Conservation (phyloP, 2,797 vertebrate genomes). For the Melanotaenia nigrans region DNA sequence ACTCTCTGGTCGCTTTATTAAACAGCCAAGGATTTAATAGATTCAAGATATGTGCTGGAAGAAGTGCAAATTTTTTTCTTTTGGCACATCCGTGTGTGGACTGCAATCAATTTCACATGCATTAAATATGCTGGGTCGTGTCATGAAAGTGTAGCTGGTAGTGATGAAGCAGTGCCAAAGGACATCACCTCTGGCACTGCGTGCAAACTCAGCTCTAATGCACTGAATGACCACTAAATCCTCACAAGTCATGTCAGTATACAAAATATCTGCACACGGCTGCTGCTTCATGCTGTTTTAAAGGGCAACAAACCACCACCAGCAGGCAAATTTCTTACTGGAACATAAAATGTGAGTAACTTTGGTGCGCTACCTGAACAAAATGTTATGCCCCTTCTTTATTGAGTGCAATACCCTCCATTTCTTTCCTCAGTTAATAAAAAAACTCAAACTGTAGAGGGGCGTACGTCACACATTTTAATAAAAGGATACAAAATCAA, state of each 20-base stretch:
- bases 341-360: background rate
- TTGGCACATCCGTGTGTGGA: constrained; percentile 16
- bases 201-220: constrained; percentile 40
- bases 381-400: background rate
- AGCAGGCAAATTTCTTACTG: background rate
- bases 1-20: constrained; percentile 45
- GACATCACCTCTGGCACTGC: constrained; percentile 15
- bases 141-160: constrained; percentile 11
- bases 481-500: constrained; percentile 42
- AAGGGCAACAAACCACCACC: constrained; percentile 21
- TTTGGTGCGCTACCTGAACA: background rate
- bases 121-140: constrained; percentile 43
- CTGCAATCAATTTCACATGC: constrained; percentile 31
- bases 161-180: constrained; percentile 40
- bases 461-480: constrained; percentile 27
- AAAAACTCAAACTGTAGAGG: constrained; percentile 21
- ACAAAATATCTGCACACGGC: constrained; percentile 20
- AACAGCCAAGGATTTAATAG: constrained; percentile 44
- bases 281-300: constrained; percentile 27
- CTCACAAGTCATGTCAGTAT: constrained; percentile 12
- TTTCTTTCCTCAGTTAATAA: constrained; percentile 19
- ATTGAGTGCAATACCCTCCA: background rate
- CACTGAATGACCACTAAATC: constrained; percentile 17
- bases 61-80: background rate
- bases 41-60: constrained; percentile 21